Evolutionary conservation across 1,140 invertebrate species (phyloP).

Genomic region (Agrypnia vestita): DNA sequence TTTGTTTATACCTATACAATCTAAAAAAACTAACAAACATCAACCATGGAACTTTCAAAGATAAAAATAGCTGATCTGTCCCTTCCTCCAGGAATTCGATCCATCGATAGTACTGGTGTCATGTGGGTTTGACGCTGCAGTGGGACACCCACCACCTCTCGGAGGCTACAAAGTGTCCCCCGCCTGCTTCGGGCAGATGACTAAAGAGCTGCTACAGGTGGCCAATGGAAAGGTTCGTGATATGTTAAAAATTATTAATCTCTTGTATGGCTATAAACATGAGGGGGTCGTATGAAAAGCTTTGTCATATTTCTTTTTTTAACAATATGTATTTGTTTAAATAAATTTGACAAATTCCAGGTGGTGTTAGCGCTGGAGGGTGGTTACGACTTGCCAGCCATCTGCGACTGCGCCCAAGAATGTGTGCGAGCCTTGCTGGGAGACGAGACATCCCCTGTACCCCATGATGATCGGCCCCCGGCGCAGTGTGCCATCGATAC

Average conservation of each 20-base stretch:
- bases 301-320: no score
- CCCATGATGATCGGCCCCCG: conserved; percentile 86
- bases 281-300: no score
- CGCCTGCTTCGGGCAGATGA: conserved; percentile 98
- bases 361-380: conserved; percentile 93
- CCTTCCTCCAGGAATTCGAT: conserved; percentile 83
- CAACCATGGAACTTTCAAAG: neutral
- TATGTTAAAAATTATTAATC: neutral
- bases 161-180: conserved; percentile 96
- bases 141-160: conserved; percentile 92
- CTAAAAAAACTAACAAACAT: no score
- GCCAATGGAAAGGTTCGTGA: conserved; percentile 88
- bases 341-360: conserved; percentile 62
- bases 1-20: no score
- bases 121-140: conserved; percentile 97
- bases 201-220: conserved; percentile 91
- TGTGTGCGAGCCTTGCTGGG: conserved; percentile 93
- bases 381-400: conserved; percentile 95
- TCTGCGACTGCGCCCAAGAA: conserved; percentile 98
- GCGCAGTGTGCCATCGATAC: conserved; percentile 90
- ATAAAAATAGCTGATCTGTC: neutral
- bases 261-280: no score
- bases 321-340: neutral
- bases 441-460: conserved; percentile 84
- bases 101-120: conserved; percentile 97